Percentiles rank a stretch among this genome's conserved stretches.
phyloP scores from a whole-genome alignment of 2,113 vertebrate species.

The Entomyzon cyanotis region DNA sequence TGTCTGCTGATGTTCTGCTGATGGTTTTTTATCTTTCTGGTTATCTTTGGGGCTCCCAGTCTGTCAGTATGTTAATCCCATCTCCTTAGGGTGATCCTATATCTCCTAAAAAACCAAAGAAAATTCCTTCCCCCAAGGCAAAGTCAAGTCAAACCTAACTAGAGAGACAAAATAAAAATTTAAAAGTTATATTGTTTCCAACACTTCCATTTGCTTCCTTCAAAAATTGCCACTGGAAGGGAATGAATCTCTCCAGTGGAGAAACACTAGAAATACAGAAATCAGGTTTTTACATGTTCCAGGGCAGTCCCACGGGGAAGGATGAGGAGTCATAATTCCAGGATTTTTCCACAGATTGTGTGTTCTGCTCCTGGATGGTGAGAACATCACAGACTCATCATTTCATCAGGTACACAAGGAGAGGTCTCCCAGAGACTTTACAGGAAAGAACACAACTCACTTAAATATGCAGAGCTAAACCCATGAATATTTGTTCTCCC shows the following conservation, averaged over 20 bases:
- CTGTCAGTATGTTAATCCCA: no score
- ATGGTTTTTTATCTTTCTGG: no score
- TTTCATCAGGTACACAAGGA: not conserved
- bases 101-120: no score
- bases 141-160: no score
- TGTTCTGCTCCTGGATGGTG: not conserved
- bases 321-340: not conserved
- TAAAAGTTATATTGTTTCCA: no score
- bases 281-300: accelerated
- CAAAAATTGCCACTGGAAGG: not conserved
- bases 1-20: no score
- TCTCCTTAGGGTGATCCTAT: no score
- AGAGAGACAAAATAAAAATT: no score
- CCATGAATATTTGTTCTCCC: not conserved
- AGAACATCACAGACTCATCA: not conserved
- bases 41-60: no score
- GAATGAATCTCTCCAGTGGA: not conserved
- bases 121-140: no score
- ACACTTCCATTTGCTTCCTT: not conserved
- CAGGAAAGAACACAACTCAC: not conserved
- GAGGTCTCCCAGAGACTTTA: not conserved
- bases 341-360: not conserved
- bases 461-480: not conserved
- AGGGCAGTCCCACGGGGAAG: not conserved
- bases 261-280: not conserved